Evolutionary conservation across 2,113 vertebrate genomes (phyloP).

Genomic region (Coptodon rendalli): DNA sequence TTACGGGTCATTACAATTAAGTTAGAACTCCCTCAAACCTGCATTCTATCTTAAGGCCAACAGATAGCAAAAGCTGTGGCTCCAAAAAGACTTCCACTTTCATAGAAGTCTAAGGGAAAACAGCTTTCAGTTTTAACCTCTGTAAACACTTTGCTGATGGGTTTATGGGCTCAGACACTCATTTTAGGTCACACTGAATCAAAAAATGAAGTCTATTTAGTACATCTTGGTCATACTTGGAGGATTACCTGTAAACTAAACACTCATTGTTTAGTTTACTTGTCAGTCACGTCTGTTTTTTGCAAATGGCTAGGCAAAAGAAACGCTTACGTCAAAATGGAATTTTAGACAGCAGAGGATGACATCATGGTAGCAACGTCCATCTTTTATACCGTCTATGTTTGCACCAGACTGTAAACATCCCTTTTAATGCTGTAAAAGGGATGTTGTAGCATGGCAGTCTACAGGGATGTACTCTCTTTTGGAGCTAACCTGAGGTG

Average conservation of each 20-base stretch:
- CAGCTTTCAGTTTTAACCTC: neutral
- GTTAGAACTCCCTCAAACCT: neutral
- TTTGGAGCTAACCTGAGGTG: neutral
- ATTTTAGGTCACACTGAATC: neutral
- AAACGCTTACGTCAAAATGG: neutral
- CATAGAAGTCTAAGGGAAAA: neutral
- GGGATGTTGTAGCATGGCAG: neutral
- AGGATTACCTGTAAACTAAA: neutral
- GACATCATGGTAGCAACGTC: neutral
- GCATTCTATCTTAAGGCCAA: neutral
- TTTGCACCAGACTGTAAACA: neutral
- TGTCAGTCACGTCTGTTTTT: neutral
- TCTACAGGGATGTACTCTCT: neutral
- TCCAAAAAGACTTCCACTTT: neutral
- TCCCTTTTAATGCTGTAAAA: neutral
- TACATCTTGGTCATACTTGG: neutral
- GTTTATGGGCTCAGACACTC: neutral
- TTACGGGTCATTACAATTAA: neutral
- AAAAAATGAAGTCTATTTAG: neutral
- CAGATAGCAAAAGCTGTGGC: neutral
- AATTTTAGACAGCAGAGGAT: neutral
- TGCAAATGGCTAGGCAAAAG: neutral
- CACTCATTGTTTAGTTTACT: neutral
- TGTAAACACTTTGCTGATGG: neutral
- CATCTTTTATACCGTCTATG: neutral